Evolutionary conservation across 1,140 invertebrate genomes (phyloP), one percentile per base, ranked within the genome.

Genomic region (Wiebesia pumilae): DNA sequence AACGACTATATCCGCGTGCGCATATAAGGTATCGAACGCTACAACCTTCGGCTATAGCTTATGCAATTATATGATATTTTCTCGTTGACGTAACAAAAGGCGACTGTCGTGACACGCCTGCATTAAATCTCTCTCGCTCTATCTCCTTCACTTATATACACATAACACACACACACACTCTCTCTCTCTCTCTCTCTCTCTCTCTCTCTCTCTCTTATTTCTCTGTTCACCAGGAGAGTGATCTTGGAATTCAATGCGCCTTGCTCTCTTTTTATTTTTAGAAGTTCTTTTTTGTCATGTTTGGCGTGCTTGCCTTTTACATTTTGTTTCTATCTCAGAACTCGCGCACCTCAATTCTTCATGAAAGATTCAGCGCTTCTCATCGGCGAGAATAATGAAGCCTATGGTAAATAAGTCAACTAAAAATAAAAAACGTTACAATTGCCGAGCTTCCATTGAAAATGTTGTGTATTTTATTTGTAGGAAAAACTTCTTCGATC

Each of bases 31-130:
- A 78, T 78, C 40, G 73, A 58, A 54, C 58, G 73, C 16, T 21
- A 12, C 54, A 84, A 84, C 83, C 73, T 84, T 83, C 69, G 71
- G 21, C 19, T 27, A 19, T 43, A n/a, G 21, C 82, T 84, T 84
- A 65, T 84, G 83, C 75, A 84, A 84, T 40, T 38, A 38, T 78
- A 78, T n/a, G 82, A 77, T 84, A 84, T 84, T 84, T 84, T 84
- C 83, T n/a, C 38, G 58, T 27, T 84, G 83, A 78, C 83, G 83
- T 84, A 84, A 84, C 58, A 78, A 84, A 84, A 84, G 73, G 0
- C 82, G 73, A 84, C 73, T 24, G 47, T 77, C 82, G 47, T 47
- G 54, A 78, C 83, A 67, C 54, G 75, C 75, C 38, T 40, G 73
- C 73, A 78, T 78, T 78, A 40, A 78, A 78, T 84, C 83, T 78